A percentile compares a stretch with the other conserved stretches of the same genome.
phyloP scores from a whole-genome alignment of 2,113 vertebrate genomes.

The Ciconia boyciana region DNA sequence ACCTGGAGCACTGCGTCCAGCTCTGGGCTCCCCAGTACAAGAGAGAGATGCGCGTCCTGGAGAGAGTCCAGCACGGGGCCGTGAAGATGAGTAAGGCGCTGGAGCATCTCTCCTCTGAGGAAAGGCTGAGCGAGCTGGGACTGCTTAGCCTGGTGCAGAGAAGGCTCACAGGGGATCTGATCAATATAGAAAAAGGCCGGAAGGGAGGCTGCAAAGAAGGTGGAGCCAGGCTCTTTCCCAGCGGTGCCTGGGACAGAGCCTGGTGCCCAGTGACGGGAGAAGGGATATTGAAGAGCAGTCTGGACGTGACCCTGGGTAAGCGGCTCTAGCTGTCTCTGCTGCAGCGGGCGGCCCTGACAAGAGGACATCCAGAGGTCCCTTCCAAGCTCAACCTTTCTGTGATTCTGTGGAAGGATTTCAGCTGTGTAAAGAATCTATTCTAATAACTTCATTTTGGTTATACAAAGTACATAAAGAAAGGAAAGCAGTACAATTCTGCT shows the following conservation, averaged over 20 bases:
- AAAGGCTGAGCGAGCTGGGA: background rate
- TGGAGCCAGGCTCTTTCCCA: background rate
- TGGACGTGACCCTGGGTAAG: background rate
- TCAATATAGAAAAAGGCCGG: background rate
- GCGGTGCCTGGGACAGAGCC: too few species aligned
- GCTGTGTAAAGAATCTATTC: too few species aligned
- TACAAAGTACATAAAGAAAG: too few species aligned
- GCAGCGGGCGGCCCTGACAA: background rate
- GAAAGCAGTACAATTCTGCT: background rate
- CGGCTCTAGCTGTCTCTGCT: background rate
- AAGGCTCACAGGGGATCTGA: background rate
- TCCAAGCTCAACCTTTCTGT: too few species aligned
- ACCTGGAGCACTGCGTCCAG: fast-evolving
- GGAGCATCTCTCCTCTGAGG: background rate
- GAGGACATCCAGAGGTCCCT: too few species aligned
- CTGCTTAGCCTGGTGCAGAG: background rate
- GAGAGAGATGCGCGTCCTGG: background rate
- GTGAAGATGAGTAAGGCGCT: too few species aligned
- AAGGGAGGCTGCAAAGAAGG: too few species aligned
- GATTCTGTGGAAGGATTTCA: too few species aligned
- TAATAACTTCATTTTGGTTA: too few species aligned
- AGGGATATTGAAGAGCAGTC: background rate
- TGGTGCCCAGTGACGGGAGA: background rate
- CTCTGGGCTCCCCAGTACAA: background rate
- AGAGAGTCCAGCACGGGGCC: background rate